A percentile compares a stretch with the other conserved stretches of the same genome.
phyloP scores from a whole-genome alignment of 2,888 invertebrate species.

The Cylloceria caligata region DNA sequence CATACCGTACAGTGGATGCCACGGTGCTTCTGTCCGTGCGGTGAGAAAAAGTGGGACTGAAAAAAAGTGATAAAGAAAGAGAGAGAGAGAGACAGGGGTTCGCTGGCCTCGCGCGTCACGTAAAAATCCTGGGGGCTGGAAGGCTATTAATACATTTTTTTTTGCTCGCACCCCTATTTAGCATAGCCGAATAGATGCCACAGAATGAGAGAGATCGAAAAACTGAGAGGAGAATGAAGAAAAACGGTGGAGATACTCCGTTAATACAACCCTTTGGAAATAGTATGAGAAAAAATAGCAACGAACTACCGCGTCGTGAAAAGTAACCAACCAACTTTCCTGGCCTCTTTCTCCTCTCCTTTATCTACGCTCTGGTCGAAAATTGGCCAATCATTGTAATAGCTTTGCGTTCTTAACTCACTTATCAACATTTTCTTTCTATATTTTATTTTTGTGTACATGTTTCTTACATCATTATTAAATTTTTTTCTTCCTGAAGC shows the following conservation, averaged over 20 bases:
- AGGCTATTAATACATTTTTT: constrained; percentile 83
- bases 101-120: constrained; percentile 54
- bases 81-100: constrained; percentile 60
- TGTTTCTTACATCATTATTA: not conserved
- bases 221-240: constrained; percentile 41
- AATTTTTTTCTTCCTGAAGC: not conserved
- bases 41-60: constrained; percentile 54
- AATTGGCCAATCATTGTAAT: not conserved
- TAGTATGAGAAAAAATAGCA: constrained; percentile 60
- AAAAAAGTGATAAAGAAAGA: constrained; percentile 52
- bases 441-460: not conserved
- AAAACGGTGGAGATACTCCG: constrained; percentile 57
- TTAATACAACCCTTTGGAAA: constrained; percentile 65
- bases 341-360: not conserved
- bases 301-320: constrained; percentile 43
- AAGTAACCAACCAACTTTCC: constrained; percentile 52
- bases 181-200: constrained; percentile 78
- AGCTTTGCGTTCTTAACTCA: not conserved
- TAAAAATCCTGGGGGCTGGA: constrained; percentile 80
- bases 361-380: not conserved
- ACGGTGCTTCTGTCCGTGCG: constrained; percentile 53
- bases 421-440: not conserved
- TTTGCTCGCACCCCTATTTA: constrained; percentile 82
- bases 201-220: constrained; percentile 45
- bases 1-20: constrained; percentile 52